phyloP scores from a whole-genome alignment of 2,888 invertebrate species.

The Panopea generosa region DNA sequence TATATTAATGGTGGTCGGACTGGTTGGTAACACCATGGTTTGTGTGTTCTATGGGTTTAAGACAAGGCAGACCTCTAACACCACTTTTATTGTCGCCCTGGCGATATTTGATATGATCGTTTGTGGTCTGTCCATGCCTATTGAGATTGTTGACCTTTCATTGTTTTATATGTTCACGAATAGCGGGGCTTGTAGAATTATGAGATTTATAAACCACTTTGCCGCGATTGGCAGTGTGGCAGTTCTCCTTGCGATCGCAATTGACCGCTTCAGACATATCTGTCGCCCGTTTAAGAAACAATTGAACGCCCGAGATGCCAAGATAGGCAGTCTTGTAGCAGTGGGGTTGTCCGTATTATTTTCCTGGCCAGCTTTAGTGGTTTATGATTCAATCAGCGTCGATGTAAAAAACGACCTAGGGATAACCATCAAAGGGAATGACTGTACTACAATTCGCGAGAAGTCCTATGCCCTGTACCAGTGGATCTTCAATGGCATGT shows the following conservation, averaged over 20 bases:
- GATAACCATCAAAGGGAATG: slow-evolving; percentile 53
- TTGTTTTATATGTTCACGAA: slow-evolving; percentile 67
- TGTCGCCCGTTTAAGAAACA: slow-evolving; percentile 74
- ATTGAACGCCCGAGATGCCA: slow-evolving; percentile 60
- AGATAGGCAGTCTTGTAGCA: slow-evolving; percentile 42
- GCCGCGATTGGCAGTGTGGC: slow-evolving; percentile 63
- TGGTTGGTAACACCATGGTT: slow-evolving; percentile 71
- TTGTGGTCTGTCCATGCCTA: slow-evolving; percentile 69
- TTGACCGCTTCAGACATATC: slow-evolving; percentile 73
- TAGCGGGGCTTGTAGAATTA: slow-evolving; percentile 63
- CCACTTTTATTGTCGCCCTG: slow-evolving; percentile 69
- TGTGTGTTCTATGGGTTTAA: slow-evolving; percentile 67
- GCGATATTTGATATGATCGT: slow-evolving; percentile 70
- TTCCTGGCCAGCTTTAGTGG: slow-evolving; percentile 66
- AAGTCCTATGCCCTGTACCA: slow-evolving; percentile 56
- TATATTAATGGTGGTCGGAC: slow-evolving; percentile 65
- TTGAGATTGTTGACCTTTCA: slow-evolving; percentile 74
- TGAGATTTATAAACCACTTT: slow-evolving; percentile 66
- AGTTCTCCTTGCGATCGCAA: slow-evolving; percentile 68
- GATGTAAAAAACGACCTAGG: slow-evolving; percentile 45
- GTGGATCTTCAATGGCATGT: slow-evolving; percentile 64
- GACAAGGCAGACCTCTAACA: slow-evolving; percentile 66
- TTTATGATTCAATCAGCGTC: slow-evolving; percentile 67
- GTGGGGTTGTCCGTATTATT: slow-evolving; percentile 45
- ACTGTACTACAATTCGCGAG: slow-evolving; percentile 70